Evolutionary conservation across 30 jellyfish, hydroid and myxozoan genomes (phyloP).

Genomic region (Hydractinia symbiolongicarpus): DNA sequence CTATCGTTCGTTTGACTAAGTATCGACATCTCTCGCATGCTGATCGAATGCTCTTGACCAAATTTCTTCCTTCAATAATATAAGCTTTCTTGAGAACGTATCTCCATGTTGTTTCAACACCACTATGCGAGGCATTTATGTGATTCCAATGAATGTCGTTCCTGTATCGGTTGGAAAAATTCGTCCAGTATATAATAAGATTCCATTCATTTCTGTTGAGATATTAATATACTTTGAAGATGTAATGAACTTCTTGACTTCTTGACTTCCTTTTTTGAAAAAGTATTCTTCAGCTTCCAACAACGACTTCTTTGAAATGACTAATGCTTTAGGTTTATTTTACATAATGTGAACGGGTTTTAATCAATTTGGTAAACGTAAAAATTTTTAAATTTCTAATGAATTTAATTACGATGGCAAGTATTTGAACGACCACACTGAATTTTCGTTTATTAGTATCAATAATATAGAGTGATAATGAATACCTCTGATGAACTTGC

Average conservation of each 20-base stretch:
- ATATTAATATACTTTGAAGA: neutral
- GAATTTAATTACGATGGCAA: conserved; percentile 4
- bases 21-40: conserved; percentile 23
- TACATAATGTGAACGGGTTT: neutral
- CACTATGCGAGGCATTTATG: neutral
- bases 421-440: conserved; percentile 2
- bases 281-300: conserved; percentile 9
- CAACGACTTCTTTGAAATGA: neutral
- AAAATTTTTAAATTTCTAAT: neutral
- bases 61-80: conserved; percentile 19
- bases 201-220: conserved; percentile 2
- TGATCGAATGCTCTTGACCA: neutral
- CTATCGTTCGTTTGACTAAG: neutral
- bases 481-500: conserved; percentile 4
- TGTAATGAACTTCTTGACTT: conserved; percentile 6
- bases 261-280: conserved; percentile 22
- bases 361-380: neutral
- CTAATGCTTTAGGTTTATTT: neutral
- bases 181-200: neutral
- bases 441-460: conserved; percentile 4
- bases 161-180: conserved; percentile 5
- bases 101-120: conserved; percentile 14
- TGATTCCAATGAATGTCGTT: neutral
- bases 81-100: conserved; percentile 14
- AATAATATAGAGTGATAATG: conserved; percentile 1